Conservation (phyloP, 2,113 vertebrate genomes). For the Rafetus swinhoei region DNA sequence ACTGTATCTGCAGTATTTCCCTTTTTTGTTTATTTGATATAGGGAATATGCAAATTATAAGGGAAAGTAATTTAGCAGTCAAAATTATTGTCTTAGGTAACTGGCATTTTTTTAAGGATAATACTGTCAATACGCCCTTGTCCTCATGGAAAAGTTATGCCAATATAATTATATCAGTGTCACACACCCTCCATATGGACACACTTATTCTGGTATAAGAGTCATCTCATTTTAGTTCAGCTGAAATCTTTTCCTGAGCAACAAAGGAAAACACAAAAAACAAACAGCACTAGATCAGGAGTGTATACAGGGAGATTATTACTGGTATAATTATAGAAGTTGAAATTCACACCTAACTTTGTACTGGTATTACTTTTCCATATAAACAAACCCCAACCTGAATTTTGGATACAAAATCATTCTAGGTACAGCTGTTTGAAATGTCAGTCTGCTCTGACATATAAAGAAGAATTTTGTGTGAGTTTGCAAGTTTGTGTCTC, state of each 20-base stretch:
- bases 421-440: background rate
- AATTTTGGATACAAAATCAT: background rate
- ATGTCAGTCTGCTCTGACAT: background rate
- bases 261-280: background rate
- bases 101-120: background rate
- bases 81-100: background rate
- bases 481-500: background rate
- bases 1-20: background rate
- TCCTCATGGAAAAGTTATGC: background rate
- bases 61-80: background rate
- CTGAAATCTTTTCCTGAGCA: background rate
- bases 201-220: background rate
- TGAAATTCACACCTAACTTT: background rate
- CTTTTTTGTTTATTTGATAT: background rate
- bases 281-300: too few relatives aligned
- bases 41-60: background rate
- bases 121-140: background rate
- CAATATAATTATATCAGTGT: background rate
- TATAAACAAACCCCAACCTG: background rate
- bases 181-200: background rate
- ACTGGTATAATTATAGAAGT: background rate
- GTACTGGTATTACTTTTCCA: background rate
- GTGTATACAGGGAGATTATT: too few relatives aligned
- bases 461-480: background rate
- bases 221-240: background rate